A percentile compares a stretch with the other conserved stretches of the same genome.
phyloP scores from a whole-genome alignment of 2,113 vertebrate species.

The Columbina picui region DNA sequence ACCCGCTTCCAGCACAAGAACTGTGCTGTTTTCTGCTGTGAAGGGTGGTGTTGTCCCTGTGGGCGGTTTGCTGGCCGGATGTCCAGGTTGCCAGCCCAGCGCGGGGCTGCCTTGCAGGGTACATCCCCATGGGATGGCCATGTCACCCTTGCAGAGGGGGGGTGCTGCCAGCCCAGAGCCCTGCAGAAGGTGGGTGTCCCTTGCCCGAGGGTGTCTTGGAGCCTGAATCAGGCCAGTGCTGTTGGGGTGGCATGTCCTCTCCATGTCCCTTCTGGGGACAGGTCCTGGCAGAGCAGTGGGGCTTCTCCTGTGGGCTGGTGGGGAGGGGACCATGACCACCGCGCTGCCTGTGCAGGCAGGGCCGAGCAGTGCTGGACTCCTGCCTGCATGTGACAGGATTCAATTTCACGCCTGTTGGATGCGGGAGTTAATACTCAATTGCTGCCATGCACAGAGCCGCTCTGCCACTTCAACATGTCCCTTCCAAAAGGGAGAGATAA shows the following conservation, averaged over 20 bases:
- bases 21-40: background rate
- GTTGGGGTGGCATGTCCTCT: background rate
- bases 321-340: too few species aligned
- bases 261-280: rapidly evolving
- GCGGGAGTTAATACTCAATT: conserved; percentile 7
- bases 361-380: background rate
- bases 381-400: background rate
- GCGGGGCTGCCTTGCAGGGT: rapidly evolving
- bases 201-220: rapidly evolving
- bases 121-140: background rate
- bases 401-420: conserved; percentile 54
- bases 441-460: background rate
- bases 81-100: background rate
- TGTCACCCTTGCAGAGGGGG: background rate
- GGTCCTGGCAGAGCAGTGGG: background rate
- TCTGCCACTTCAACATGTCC: background rate
- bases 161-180: background rate
- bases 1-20: background rate
- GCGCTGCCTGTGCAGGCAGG: background rate
- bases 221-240: background rate
- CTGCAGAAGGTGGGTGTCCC: rapidly evolving
- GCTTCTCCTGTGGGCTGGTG: background rate
- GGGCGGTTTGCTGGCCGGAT: background rate
- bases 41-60: background rate
- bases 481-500: conserved; percentile 20